Percentiles rank a stretch among this genome's conserved stretches.
Evolutionary conservation across 2,888 invertebrate genomes (phyloP).

Genomic region (Embidobia sp.): DNA sequence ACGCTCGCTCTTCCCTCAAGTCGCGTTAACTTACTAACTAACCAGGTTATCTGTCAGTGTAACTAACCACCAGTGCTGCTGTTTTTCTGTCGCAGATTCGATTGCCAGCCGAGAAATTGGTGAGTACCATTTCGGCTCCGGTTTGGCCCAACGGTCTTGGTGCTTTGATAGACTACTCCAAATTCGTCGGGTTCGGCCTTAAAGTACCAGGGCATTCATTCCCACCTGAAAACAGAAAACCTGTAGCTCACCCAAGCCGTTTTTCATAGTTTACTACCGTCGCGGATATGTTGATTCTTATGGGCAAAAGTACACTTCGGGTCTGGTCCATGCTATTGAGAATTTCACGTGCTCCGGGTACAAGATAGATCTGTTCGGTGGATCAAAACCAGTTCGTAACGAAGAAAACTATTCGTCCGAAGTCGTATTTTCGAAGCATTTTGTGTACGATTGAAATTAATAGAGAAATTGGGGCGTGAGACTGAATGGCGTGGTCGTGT

Average conservation of each 20-base stretch:
- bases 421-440: constrained; percentile 29
- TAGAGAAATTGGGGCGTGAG: constrained; percentile 18
- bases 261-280: constrained; percentile 20
- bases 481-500: constrained; percentile 59
- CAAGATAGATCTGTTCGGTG: constrained; percentile 41
- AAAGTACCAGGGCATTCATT: constrained; percentile 55
- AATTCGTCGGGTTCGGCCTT: constrained; percentile 67
- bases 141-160: constrained; percentile 74
- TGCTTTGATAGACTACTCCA: constrained; percentile 80
- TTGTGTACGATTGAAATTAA: constrained; percentile 20
- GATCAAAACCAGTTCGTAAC: constrained; percentile 32
- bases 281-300: constrained; percentile 15
- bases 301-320: constrained; percentile 31
- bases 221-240: constrained; percentile 26
- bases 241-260: background rate
- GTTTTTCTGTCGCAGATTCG: constrained; percentile 74
- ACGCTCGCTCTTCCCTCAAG: too few species aligned
- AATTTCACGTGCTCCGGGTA: constrained; percentile 34
- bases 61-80: constrained; percentile 71
- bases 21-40: constrained; percentile 2
- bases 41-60: constrained; percentile 42
- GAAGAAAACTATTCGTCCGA: constrained; percentile 3
- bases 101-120: constrained; percentile 62
- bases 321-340: constrained; percentile 7
- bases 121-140: constrained; percentile 78